Evolutionary conservation across 2,888 invertebrate genomes (phyloP).

Genomic region (Psylliodes chrysocephalus): DNA sequence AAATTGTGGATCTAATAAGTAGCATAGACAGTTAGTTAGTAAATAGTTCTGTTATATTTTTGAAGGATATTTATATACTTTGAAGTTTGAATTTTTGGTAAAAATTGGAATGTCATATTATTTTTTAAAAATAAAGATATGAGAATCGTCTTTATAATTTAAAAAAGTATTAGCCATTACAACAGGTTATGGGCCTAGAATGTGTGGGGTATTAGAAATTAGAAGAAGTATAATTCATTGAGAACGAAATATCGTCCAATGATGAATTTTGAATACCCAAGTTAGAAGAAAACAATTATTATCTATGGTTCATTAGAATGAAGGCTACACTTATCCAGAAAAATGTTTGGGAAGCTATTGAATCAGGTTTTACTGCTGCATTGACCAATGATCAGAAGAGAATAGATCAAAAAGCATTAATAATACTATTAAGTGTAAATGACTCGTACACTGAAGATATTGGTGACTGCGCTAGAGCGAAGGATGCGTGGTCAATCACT

Average conservation of each 20-base stretch:
- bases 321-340: not conserved
- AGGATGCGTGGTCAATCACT: not conserved
- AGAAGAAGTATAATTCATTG: no score
- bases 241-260: not conserved
- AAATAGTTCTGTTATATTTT: no score
- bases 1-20: no score
- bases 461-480: not conserved
- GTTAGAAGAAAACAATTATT: not conserved
- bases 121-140: no score
- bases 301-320: not conserved
- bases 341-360: not conserved
- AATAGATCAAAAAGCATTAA: not conserved
- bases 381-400: not conserved
- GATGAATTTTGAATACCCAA: not conserved
- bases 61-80: no score
- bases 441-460: not conserved
- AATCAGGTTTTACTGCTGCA: not conserved
- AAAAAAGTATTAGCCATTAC: no score
- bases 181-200: slow-evolving; percentile 3
- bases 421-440: not conserved
- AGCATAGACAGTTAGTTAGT: no score
- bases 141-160: no score
- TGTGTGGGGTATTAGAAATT: no score
- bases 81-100: no score
- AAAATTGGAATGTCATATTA: no score